Conservation (phyloP, 2,888 invertebrate species). For the Cheilosia impressa region DNA sequence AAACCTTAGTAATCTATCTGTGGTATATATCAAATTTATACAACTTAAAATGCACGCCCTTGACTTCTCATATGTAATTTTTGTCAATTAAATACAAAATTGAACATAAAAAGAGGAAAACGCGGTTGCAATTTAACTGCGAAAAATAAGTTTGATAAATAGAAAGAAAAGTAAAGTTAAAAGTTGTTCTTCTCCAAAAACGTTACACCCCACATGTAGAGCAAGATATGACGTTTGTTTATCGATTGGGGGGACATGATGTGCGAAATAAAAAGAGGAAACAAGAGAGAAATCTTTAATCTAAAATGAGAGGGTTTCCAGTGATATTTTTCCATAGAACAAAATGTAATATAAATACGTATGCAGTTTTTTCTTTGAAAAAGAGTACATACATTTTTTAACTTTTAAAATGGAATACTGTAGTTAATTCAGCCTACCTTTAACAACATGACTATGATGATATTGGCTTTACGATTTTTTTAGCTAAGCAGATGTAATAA, state of each 20-base stretch:
- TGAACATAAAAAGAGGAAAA: no score
- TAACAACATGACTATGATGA: no score
- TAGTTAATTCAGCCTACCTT: background rate
- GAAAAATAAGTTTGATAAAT: background rate
- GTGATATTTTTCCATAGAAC: constrained; percentile 22
- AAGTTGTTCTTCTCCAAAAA: constrained; percentile 1
- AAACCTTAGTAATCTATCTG: no score
- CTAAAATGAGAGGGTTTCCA: constrained; percentile 50
- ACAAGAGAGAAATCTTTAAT: constrained; percentile 39
- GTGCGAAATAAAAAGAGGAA: constrained; percentile 12
- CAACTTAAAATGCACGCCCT: no score
- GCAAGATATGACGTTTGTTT: constrained; percentile 52
- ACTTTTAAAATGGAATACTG: background rate
- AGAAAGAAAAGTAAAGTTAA: background rate
- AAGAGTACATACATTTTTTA: constrained; percentile 12
- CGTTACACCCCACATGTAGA: constrained; percentile 60
- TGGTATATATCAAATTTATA: no score
- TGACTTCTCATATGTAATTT: no score
- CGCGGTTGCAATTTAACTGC: no score
- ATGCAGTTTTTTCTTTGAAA: background rate
- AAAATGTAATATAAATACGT: constrained; percentile 10
- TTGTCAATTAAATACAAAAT: no score
- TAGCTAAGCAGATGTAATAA: no score
- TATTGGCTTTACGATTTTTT: no score
- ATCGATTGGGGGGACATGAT: constrained; percentile 51